Base-by-base conservation (phyloP, 2,113 vertebrate species). In the Anthoscopus minutus region DNA sequence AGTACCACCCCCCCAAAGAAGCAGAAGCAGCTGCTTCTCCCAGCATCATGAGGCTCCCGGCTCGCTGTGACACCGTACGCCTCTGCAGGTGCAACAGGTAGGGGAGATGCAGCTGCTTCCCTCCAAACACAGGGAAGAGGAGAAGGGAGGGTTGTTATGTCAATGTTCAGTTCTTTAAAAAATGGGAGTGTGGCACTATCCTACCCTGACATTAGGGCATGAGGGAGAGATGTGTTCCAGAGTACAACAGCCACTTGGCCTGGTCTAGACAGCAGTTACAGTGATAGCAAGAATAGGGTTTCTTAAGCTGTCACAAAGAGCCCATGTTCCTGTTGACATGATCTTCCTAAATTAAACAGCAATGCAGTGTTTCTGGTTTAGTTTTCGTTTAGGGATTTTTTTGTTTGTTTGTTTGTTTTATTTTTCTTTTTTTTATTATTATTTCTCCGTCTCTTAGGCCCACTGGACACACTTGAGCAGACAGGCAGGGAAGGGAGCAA, bases 331-430 rank as follows among this genome's bases (percentile, higher is more conserved):
- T 11, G 6, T 37, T 74, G 35, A 42, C 10, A 6, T 86, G n/a
- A 67, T 51, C 37, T 48, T 88, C 47, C 40, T 61, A 51, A 38
- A 81, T 88, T 65, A 56, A 73, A 61, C 5, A 76, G 10, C 28
- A 48, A 23, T 30, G 38, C 3, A 25, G 11, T 65, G n/a, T 57
- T 87, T 66, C 47, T 84, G 20, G 7, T 14, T 86, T 33, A n/a
- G 16, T n/a, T n/a, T n/a, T n/a, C n/a, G n/a, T n/a, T n/a, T n/a
- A n/a, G 6, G 1, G 0, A 5, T 14, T 30, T 33, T 47, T 42
- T 13, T 42, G 42, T 3, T 15, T 42, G 14, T 1, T 37, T 24
- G 5, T 9, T 33, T 47, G 10, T 40, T 0, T 13, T 3, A 2
- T 4, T 9, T 24, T 24, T 10, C 5, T 1, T 14, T 18, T 21